Percentiles rank a stretch among this genome's conserved stretches.
These are phyloP conservation scores for Colletes gigas DNA, from an alignment of 1,140 invertebrate genomes.

Conservation along the genomic window DNA sequence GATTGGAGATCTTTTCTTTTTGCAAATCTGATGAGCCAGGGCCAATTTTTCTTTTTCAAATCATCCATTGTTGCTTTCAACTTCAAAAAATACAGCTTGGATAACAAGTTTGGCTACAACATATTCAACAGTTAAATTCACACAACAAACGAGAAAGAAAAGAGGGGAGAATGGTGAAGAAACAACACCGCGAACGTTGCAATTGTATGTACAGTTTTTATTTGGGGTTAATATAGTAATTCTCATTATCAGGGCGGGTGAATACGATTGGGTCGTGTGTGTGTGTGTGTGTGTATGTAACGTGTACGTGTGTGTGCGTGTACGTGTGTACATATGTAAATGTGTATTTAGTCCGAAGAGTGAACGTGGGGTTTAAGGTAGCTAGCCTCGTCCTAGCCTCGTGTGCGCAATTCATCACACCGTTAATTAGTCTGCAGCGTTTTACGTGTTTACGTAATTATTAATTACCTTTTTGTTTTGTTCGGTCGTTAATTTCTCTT, in stretches of 20 bases:
- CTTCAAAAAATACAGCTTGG: no score
- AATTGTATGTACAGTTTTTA: constrained; percentile 81
- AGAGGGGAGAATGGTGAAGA: constrained; percentile 10
- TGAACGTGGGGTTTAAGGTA: constrained; percentile 74
- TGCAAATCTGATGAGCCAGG: no score
- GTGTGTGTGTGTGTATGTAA: constrained; percentile 42
- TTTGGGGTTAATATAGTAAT: constrained; percentile 78
- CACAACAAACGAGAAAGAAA: neutral
- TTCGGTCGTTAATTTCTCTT: constrained; percentile 54
- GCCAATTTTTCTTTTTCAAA: no score
- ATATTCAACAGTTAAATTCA: no score
- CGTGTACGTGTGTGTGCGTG: constrained; percentile 34
- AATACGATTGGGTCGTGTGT: constrained; percentile 74
- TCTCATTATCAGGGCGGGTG: constrained; percentile 76
- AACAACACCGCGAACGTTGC: constrained; percentile 67
- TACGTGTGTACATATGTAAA: constrained; percentile 27
- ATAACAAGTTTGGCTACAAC: no score
- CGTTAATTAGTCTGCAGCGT: constrained; percentile 57
- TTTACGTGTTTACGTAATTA: constrained; percentile 23
- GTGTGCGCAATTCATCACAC: constrained; percentile 70
- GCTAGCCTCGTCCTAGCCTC: constrained; percentile 81
- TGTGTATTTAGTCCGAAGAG: constrained; percentile 59
- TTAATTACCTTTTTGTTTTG: constrained; percentile 24
- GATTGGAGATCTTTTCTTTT: no score
- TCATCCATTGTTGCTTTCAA: no score